A percentile compares a stretch with the other conserved stretches of the same genome.
phyloP scores from a whole-genome alignment of 2,888 invertebrate genomes.

The Lordiphosa andalusiaca region DNA sequence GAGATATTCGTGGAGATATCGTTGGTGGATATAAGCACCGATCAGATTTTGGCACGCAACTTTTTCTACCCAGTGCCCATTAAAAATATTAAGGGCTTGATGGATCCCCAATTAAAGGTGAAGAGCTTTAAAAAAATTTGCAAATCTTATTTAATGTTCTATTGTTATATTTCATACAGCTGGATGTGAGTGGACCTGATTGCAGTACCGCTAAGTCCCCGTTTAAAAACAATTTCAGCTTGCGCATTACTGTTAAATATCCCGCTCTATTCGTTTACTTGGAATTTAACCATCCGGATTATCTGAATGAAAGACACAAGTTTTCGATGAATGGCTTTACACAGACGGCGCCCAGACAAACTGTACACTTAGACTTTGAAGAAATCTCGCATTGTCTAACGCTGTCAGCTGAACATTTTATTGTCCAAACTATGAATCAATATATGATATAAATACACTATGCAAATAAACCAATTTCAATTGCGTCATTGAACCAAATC shows the following conservation, averaged over 20 bases:
- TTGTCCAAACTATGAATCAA: slow-evolving; percentile 73
- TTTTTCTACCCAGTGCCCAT: slow-evolving; percentile 85
- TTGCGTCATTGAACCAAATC: too few relatives aligned
- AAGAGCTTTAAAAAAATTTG: slow-evolving; percentile 1
- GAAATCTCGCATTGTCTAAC: slow-evolving; percentile 49
- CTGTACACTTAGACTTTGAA: slow-evolving; percentile 68
- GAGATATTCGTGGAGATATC: slow-evolving; percentile 78
- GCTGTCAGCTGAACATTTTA: slow-evolving; percentile 55
- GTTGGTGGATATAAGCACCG: slow-evolving; percentile 66
- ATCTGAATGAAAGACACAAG: slow-evolving; percentile 49
- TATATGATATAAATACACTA: slow-evolving; percentile 43
- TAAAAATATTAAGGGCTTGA: slow-evolving; percentile 82
- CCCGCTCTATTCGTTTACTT: slow-evolving; percentile 79
- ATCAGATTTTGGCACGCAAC: slow-evolving; percentile 82
- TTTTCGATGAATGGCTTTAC: slow-evolving; percentile 79
- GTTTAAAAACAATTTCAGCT: slow-evolving; percentile 57
- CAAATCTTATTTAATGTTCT: fast-evolving
- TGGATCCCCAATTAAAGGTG: slow-evolving; percentile 83
- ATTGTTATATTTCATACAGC: slow-evolving; percentile 20
- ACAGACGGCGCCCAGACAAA: slow-evolving; percentile 73
- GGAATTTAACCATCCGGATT: slow-evolving; percentile 60
- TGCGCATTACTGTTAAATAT: slow-evolving; percentile 58
- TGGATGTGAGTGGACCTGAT: slow-evolving; percentile 39
- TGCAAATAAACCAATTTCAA: neutral
- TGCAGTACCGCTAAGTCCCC: slow-evolving; percentile 23